These are phyloP conservation scores for Gopherus evgoodei DNA, from an alignment of 2,113 vertebrate genomes.

Conservation along the genomic window DNA sequence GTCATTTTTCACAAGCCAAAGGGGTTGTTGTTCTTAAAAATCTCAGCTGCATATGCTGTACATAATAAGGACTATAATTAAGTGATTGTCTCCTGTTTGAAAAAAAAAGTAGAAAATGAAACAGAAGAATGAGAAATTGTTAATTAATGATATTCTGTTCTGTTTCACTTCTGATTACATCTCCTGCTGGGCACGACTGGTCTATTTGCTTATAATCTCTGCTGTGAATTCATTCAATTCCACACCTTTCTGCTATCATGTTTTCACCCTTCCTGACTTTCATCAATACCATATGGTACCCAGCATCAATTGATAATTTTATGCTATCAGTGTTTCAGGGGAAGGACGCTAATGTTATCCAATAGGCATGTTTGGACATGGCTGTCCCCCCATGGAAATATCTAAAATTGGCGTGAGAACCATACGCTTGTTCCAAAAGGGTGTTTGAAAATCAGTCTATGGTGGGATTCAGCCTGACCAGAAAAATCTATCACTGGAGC, in stretches of 20 bases:
- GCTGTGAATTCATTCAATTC: conserved; percentile 52
- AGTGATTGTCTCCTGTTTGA: conserved; percentile 59
- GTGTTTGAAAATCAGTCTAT: conserved; percentile 29
- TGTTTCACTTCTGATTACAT: conserved; percentile 67
- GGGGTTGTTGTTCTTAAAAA: conserved; percentile 42
- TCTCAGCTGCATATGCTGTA: conserved; percentile 45
- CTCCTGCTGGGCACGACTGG: conserved; percentile 58
- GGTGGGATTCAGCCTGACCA: conserved; percentile 21
- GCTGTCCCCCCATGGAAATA: conserved; percentile 27
- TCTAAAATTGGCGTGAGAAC: conserved; percentile 52
- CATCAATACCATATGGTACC: conserved; percentile 22
- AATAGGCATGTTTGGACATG: conserved; percentile 15
- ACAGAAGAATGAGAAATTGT: conserved; percentile 56
- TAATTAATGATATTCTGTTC: conserved; percentile 68
- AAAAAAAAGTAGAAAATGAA: conserved; percentile 42
- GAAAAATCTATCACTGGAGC: conserved; percentile 34
- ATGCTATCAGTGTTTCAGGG: conserved; percentile 34
- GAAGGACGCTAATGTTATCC: neutral
- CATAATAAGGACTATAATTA: conserved; percentile 67
- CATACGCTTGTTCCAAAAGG: neutral
- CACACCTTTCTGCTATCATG: conserved; percentile 1
- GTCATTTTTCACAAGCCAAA: conserved; percentile 42
- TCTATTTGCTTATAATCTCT: conserved; percentile 51
- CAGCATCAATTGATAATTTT: conserved; percentile 23
- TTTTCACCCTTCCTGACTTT: conserved; percentile 62